Evolutionary conservation across 2,888 invertebrate genomes (phyloP).

Genomic region (Hyposoter dolosus): DNA sequence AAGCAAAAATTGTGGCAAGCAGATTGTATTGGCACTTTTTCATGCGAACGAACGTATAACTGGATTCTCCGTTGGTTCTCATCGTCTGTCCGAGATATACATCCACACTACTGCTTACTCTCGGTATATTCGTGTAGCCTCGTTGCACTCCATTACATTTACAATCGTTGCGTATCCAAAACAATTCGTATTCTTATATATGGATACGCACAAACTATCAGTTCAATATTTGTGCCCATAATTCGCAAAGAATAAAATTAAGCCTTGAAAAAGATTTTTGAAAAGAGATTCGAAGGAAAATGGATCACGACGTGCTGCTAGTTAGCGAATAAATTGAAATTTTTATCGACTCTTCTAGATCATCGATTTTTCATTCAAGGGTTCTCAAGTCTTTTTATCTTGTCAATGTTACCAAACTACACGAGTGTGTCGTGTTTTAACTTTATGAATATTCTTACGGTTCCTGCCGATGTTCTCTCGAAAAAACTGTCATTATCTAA

Average conservation of each 20-base stretch:
- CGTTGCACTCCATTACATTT: slow-evolving; percentile 55
- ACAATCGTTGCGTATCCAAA: slow-evolving; percentile 30
- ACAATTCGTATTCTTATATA: slow-evolving; percentile 4
- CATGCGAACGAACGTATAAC: slow-evolving; percentile 37
- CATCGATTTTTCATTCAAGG: background rate
- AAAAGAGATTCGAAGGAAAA: background rate
- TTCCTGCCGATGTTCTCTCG: too few species aligned
- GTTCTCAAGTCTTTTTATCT: background rate
- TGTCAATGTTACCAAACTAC: too few species aligned
- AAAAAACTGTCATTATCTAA: too few species aligned
- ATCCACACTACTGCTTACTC: background rate
- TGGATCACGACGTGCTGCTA: too few species aligned
- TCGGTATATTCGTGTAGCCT: slow-evolving; percentile 17
- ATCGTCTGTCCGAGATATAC: slow-evolving; percentile 28
- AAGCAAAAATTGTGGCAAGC: slow-evolving; percentile 6
- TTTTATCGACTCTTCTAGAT: background rate
- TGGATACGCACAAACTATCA: background rate
- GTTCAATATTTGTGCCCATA: background rate
- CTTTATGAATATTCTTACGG: too few species aligned
- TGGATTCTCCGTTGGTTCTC: slow-evolving; percentile 58
- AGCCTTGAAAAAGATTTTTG: background rate
- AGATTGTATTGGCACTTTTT: slow-evolving; percentile 29
- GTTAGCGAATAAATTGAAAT: background rate
- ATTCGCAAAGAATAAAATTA: background rate
- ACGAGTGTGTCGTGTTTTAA: too few species aligned